These are phyloP conservation scores for Pogoniulus pusillus DNA, from an alignment of 2,797 vertebrate species.

Conservation along the genomic window DNA sequence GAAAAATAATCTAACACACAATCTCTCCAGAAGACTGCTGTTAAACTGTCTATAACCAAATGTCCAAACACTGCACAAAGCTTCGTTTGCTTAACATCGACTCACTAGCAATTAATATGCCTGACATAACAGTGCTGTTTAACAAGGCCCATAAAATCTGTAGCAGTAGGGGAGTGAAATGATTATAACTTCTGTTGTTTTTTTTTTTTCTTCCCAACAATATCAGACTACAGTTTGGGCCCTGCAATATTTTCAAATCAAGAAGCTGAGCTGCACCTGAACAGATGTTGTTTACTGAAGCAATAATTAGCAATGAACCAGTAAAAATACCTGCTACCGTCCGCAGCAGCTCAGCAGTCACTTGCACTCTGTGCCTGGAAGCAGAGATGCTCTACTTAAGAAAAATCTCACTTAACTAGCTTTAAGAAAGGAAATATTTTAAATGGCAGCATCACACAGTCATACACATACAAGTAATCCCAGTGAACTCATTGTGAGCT, in stretches of 20 bases:
- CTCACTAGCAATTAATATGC: constrained; percentile 63
- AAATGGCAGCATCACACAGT: background rate
- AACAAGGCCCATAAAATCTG: constrained; percentile 55
- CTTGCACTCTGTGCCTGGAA: background rate
- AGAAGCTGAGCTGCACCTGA: constrained; percentile 47
- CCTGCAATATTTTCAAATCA: constrained; percentile 69
- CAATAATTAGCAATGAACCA: constrained; percentile 56
- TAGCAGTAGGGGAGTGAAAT: constrained; percentile 65
- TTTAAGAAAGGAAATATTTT: background rate
- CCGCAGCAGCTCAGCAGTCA: background rate
- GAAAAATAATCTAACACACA: constrained; percentile 58
- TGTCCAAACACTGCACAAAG: constrained; percentile 56
- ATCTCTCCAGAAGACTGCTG: constrained; percentile 57
- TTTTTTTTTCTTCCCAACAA: constrained; percentile 33
- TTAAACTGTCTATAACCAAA: constrained; percentile 68
- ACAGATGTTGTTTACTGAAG: constrained; percentile 73
- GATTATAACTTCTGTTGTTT: constrained; percentile 50
- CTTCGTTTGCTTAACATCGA: constrained; percentile 58
- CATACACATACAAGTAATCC: background rate
- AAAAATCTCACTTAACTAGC: background rate
- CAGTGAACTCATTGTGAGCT: background rate
- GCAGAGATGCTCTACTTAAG: background rate
- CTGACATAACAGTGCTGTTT: constrained; percentile 10
- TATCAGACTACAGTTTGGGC: constrained; percentile 48
- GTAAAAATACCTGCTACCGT: constrained; percentile 53